A percentile compares a stretch with the other conserved stretches of the same genome.
These are phyloP conservation scores for Helicorthomorpha holstii DNA, from an alignment of 1,140 invertebrate species.

Conservation along the genomic window DNA sequence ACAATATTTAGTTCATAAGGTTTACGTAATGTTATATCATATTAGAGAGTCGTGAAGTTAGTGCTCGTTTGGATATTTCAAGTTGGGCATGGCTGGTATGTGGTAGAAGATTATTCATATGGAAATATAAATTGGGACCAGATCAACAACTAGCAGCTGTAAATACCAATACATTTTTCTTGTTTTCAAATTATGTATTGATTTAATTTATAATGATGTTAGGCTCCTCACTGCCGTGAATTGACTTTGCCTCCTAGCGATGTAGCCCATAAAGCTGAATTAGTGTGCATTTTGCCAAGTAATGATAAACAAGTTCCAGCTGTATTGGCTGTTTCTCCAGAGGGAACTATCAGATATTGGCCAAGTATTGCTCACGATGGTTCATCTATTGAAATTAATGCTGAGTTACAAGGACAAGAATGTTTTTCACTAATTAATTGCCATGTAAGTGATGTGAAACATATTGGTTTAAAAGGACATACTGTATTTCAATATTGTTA, in stretches of 20 bases:
- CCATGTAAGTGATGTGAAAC: constrained; percentile 6
- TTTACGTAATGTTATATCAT: neutral
- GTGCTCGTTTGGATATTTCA: constrained; percentile 37
- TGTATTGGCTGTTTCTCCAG: constrained; percentile 81
- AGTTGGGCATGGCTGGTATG: constrained; percentile 77
- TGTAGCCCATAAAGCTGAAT: constrained; percentile 72
- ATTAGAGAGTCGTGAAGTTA: constrained; percentile 38
- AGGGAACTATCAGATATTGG: constrained; percentile 84
- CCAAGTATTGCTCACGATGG: constrained; percentile 71
- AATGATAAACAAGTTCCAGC: constrained; percentile 53
- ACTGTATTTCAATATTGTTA: neutral
- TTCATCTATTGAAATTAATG: constrained; percentile 61
- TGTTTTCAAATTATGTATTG: neutral
- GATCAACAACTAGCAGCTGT: neutral
- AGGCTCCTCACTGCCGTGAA: constrained; percentile 44
- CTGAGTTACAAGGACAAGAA: constrained; percentile 59
- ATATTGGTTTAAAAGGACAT: neutral
- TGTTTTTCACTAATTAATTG: constrained; percentile 49
- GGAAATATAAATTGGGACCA: constrained; percentile 47
- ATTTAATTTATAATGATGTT: no score
- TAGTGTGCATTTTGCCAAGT: constrained; percentile 59
- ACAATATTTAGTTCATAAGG: neutral
- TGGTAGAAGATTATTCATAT: constrained; percentile 64
- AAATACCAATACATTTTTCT: neutral
- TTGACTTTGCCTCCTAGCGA: constrained; percentile 77